These are phyloP conservation scores for Parascotia fuliginaria DNA, from an alignment of 2,888 invertebrate genomes.

Conservation along the genomic window DNA sequence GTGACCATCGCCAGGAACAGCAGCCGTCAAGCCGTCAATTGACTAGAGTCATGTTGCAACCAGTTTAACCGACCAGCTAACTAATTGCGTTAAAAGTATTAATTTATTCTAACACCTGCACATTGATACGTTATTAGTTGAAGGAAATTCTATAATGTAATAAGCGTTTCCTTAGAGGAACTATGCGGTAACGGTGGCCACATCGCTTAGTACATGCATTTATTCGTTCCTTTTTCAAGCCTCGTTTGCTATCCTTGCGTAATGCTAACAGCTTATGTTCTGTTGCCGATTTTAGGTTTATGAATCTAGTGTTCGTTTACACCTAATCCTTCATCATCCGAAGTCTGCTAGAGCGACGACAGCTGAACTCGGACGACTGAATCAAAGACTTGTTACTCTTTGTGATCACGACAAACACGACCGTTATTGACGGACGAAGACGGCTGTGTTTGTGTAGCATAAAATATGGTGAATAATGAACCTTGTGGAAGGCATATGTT, in stretches of 20 bases:
- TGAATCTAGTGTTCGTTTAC: too few species aligned
- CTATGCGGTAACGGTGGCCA: conserved; percentile 13
- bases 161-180: conserved; percentile 34
- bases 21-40: neutral
- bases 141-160: conserved; percentile 25
- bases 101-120: conserved; percentile 9
- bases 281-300: too few species aligned
- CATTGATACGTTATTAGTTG: conserved; percentile 14
- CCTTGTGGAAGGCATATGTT: too few species aligned
- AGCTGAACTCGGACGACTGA: too few species aligned
- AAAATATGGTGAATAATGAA: too few species aligned
- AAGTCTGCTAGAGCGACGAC: too few species aligned
- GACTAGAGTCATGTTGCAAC: neutral
- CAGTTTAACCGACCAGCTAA: neutral
- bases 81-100: conserved; percentile 18
- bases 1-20: neutral
- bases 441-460: too few species aligned
- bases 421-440: too few species aligned
- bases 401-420: too few species aligned
- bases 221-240: conserved; percentile 17
- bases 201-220: conserved; percentile 26
- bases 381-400: too few species aligned
- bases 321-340: too few species aligned
- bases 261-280: neutral
- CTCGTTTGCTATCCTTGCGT: neutral